Evolutionary conservation across 2,888 invertebrate genomes (phyloP), one percentile per base, ranked within the genome.

Genomic region (Apoderus coryli): DNA sequence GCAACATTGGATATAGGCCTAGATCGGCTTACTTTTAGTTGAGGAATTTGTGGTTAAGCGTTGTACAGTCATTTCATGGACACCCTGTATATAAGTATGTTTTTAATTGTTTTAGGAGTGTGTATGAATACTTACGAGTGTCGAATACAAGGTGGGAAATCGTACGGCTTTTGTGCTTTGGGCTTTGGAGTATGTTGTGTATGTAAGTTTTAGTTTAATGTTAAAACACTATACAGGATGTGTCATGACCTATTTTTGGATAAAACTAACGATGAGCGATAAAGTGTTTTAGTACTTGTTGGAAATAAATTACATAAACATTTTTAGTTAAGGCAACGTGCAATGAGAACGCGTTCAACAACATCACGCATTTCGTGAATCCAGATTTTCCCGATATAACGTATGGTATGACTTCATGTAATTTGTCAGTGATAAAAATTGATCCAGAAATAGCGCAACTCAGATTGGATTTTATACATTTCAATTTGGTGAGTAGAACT

Each of bases 41-140:
- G n/a, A n/a, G n/a, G n/a, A n/a, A n/a, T n/a, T n/a, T n/a, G n/a
- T n/a, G n/a, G n/a, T n/a, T n/a, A n/a, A n/a, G n/a, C n/a, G n/a
- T n/a, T n/a, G n/a, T n/a, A n/a, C n/a, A n/a, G n/a, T n/a, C n/a
- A n/a, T n/a, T n/a, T n/a, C n/a, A n/a, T n/a, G n/a, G n/a, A n/a
- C n/a, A n/a, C n/a, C n/a, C n/a, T n/a, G n/a, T n/a, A n/a, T n/a
- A n/a, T n/a, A n/a, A n/a, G n/a, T n/a, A n/a, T n/a, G n/a, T n/a
- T 34, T 26, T 25, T 30, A 26, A 29, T 10, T 37, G 40, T 48
- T 47, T 55, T 64, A 44, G 85, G 85, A 32, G 68, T 76, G 46
- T 85, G 85, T 56, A 69, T 84, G 59, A 85, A 85, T 59, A 72
- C 78, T 10, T 85, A 85, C 57, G 82, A 84, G 56, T 85, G 85